These are phyloP conservation scores for Andrena hattorfiana DNA, from an alignment of 2,888 invertebrate genomes.

Conservation along the genomic window DNA sequence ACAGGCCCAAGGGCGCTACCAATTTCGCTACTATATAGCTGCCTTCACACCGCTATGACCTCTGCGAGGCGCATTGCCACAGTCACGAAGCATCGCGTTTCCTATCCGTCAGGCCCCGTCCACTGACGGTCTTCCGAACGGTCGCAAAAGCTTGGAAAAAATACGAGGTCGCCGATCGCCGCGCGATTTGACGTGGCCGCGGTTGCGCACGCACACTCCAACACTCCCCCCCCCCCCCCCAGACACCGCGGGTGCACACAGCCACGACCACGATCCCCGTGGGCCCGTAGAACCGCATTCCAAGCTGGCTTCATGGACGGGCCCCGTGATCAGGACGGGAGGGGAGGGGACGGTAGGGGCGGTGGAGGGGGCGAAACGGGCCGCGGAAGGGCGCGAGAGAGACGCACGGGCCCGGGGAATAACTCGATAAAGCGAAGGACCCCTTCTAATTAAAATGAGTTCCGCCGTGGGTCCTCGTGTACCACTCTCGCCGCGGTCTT, in stretches of 20 bases:
- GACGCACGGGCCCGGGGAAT: constrained; percentile 66
- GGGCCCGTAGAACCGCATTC: constrained; percentile 82
- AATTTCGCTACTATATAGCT: no score
- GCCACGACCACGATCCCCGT: constrained; percentile 69
- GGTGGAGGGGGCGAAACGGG: constrained; percentile 34
- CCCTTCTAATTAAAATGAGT: constrained; percentile 77
- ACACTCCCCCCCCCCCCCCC: constrained; percentile 30
- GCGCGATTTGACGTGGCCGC: constrained; percentile 54
- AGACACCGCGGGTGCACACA: constrained; percentile 39
- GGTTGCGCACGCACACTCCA: constrained; percentile 42
- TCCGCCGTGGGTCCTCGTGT: constrained; percentile 73
- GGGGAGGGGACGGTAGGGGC: constrained; percentile 37
- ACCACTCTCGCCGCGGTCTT: constrained; percentile 70
- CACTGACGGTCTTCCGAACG: constrained; percentile 13
- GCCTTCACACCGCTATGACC: no score
- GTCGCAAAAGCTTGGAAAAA: constrained; percentile 47
- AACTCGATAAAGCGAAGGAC: constrained; percentile 74
- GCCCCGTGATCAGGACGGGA: constrained; percentile 49
- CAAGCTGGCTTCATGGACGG: constrained; percentile 77
- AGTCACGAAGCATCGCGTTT: neutral
- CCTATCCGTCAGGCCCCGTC: neutral
- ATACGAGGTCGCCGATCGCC: constrained; percentile 44
- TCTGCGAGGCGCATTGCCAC: neutral
- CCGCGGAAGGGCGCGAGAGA: constrained; percentile 26
- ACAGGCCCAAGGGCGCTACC: no score